These are phyloP conservation scores for Aurelia aurita DNA, from an alignment of 30 jellyfish, hydroid and myxozoan genomes.

Conservation along the genomic window DNA sequence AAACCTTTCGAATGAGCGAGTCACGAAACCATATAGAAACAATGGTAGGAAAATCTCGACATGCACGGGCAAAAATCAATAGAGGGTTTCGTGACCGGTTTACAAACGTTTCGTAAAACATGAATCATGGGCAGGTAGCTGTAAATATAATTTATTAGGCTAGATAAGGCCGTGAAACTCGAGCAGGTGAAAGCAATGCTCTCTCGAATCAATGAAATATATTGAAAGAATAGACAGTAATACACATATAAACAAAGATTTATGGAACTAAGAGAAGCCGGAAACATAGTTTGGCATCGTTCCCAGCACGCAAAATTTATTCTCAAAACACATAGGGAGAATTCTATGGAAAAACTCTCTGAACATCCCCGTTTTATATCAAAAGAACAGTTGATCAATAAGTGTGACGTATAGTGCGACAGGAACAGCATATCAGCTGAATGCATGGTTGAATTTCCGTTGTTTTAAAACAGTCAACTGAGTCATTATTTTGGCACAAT, in stretches of 20 bases:
- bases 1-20: constrained; percentile 8
- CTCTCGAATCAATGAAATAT: neutral
- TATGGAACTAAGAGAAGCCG: constrained; percentile 44
- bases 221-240: neutral
- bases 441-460: no score
- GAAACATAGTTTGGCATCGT: constrained; percentile 71
- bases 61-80: constrained; percentile 20
- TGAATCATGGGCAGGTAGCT: no score
- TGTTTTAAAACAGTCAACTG: no score
- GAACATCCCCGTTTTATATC: neutral
- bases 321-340: neutral
- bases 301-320: constrained; percentile 58
- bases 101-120: neutral
- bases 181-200: no score
- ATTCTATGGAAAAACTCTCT: constrained; percentile 12
- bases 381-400: neutral
- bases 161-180: no score
- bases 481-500: no score
- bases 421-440: constrained; percentile 17
- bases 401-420: constrained; percentile 5
- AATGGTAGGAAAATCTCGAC: constrained; percentile 31
- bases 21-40: constrained; percentile 63
- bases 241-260: neutral
- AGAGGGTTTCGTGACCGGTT: constrained; percentile 47
- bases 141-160: no score